Evolutionary conservation across 2,797 vertebrate genomes (phyloP).

Genomic region (Urosaurus nigricauda): DNA sequence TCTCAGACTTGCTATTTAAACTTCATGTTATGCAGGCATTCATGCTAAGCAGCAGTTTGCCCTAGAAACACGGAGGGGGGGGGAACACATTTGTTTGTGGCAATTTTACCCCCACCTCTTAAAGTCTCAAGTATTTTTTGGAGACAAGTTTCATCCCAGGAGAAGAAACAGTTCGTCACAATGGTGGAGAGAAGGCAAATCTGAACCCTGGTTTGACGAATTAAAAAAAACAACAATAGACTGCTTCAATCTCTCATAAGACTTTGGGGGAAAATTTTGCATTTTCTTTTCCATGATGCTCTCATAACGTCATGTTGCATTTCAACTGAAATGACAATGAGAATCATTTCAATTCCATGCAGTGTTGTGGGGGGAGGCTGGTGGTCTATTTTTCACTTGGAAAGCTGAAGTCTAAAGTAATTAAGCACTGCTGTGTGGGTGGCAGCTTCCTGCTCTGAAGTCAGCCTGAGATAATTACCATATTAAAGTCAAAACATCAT

Average conservation of each 20-base stretch:
- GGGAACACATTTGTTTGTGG: slow-evolving; percentile 47
- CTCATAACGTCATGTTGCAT: slow-evolving; percentile 82
- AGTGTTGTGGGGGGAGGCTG: slow-evolving; percentile 74
- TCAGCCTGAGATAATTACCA: slow-evolving; percentile 87
- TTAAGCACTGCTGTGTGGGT: slow-evolving; percentile 87
- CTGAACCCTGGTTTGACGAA: slow-evolving; percentile 64
- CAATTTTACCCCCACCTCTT: slow-evolving; percentile 49
- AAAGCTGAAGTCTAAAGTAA: slow-evolving; percentile 86
- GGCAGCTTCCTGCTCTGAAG: slow-evolving; percentile 84
- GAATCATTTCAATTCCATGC: slow-evolving; percentile 83
- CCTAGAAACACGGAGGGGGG: slow-evolving; percentile 52
- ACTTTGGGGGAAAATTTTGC: slow-evolving; percentile 87
- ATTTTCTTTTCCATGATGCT: slow-evolving; percentile 93
- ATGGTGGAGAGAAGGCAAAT: slow-evolving; percentile 79
- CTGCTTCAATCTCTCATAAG: slow-evolving; percentile 82
- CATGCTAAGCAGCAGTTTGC: slow-evolving; percentile 66
- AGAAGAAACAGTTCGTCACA: slow-evolving; percentile 77
- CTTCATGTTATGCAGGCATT: slow-evolving; percentile 50
- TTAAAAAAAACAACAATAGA: slow-evolving; percentile 59
- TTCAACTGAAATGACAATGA: slow-evolving; percentile 85
- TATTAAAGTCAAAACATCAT: slow-evolving; percentile 89
- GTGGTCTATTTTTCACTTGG: slow-evolving; percentile 83
- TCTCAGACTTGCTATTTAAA: slow-evolving; percentile 48
- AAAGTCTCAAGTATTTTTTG: slow-evolving; percentile 66
- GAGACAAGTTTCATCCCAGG: slow-evolving; percentile 72